These are phyloP conservation scores for Halichoerus grypus DNA, from an alignment of 2,113 vertebrate species.

Conservation along the genomic window DNA sequence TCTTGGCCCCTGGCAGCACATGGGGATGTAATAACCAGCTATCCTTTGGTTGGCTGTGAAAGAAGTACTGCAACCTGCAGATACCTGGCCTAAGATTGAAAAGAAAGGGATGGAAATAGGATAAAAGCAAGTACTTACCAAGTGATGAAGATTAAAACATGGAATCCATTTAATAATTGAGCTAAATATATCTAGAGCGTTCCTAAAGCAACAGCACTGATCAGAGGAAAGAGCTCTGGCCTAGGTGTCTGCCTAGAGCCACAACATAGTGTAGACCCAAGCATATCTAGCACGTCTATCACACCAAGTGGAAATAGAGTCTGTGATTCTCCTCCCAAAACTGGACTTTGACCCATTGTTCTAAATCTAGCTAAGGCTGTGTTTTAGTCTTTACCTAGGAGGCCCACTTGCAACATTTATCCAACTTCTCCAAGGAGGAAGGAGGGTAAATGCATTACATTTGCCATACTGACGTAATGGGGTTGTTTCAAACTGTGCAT, in stretches of 20 bases:
- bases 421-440: not conserved
- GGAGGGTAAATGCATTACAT: not conserved
- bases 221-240: not conserved
- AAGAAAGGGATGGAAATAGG: not conserved
- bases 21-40: not conserved
- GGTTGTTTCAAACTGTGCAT: not conserved
- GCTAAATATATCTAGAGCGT: not conserved
- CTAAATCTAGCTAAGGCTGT: not conserved
- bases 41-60: not conserved
- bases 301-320: not conserved
- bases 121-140: not conserved
- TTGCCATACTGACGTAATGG: slow-evolving; percentile 16
- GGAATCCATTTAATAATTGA: not conserved
- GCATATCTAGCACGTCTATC: not conserved
- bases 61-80: not conserved
- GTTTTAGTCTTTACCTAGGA: not conserved
- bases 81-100: not conserved
- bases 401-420: not conserved
- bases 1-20: not conserved
- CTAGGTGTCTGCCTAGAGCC: not conserved
- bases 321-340: not conserved
- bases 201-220: not conserved
- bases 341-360: not conserved
- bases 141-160: not conserved
- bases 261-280: not conserved